Evolutionary conservation across 1,140 invertebrate species (phyloP).

Genomic region (Platorchestia sp.): DNA sequence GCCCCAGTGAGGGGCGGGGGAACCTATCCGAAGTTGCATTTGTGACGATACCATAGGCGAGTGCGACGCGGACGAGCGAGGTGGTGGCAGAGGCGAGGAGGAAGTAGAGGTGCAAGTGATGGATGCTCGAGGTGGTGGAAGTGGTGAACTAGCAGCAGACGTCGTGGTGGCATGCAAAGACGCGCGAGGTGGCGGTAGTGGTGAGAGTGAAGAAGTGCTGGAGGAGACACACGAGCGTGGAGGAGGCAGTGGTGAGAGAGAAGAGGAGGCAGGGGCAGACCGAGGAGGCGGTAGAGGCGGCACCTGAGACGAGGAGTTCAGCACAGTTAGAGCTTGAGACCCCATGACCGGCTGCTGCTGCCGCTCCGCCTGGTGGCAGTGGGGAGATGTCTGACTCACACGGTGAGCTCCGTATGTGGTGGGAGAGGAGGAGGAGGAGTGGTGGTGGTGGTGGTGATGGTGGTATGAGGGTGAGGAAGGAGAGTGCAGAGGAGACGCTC

Average conservation of each 20-base stretch:
- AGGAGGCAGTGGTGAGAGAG: constrained; percentile 68
- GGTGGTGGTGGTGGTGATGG: constrained; percentile 36
- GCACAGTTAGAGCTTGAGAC: background rate
- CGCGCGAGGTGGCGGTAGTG: constrained; percentile 37
- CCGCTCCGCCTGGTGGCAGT: background rate
- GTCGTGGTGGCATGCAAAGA: constrained; percentile 63
- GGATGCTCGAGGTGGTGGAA: constrained; percentile 66
- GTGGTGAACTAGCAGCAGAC: constrained; percentile 67
- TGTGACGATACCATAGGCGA: constrained; percentile 57
- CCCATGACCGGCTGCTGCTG: background rate
- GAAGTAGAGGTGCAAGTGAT: constrained; percentile 62
- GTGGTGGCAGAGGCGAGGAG: constrained; percentile 60
- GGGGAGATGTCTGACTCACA: constrained; percentile 13
- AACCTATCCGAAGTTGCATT: constrained; percentile 53
- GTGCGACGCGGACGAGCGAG: constrained; percentile 62
- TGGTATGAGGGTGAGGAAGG: constrained; percentile 54
- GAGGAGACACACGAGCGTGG: constrained; percentile 46
- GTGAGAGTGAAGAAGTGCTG: constrained; percentile 33
- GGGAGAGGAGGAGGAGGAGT: background rate
- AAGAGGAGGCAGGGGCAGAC: constrained; percentile 63
- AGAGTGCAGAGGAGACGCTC: constrained; percentile 45
- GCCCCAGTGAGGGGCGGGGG: constrained; percentile 59
- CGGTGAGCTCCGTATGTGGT: constrained; percentile 17
- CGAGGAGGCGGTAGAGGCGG: constrained; percentile 54
- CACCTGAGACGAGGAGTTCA: constrained; percentile 9